phyloP scores from a whole-genome alignment of 2,888 invertebrate genomes.

The Glaucopsyche alexis region DNA sequence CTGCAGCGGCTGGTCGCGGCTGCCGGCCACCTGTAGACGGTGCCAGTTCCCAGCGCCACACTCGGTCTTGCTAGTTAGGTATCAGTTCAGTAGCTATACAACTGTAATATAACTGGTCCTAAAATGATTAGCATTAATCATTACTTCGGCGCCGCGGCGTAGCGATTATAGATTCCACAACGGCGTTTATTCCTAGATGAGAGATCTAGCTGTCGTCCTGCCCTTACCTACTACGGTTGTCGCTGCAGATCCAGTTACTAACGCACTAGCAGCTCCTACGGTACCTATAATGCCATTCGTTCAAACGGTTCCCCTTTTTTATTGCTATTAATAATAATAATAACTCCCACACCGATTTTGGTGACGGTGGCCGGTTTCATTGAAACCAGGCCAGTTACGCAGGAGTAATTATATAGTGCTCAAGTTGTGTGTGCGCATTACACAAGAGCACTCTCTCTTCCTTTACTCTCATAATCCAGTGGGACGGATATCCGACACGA shows the following conservation, averaged over 20 bases:
- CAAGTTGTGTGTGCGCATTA: no score
- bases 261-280: neutral
- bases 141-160: neutral
- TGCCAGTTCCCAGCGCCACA: neutral
- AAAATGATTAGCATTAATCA: neutral
- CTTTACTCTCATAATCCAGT: no score
- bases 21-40: neutral
- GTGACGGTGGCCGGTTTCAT: no score
- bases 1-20: neutral
- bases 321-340: neutral
- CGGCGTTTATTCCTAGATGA: neutral
- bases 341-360: no score
- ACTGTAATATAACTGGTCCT: neutral
- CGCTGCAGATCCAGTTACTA: neutral
- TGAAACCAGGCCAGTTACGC: no score
- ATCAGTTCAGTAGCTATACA: neutral
- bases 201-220: neutral
- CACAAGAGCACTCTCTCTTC: no score
- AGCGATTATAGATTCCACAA: slow-evolving; percentile 1
- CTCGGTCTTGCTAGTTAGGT: neutral
- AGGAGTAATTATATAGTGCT: no score
- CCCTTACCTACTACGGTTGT: neutral
- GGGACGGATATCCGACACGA: no score
- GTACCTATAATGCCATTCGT: neutral
- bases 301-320: neutral